Evolutionary conservation across 2,888 invertebrate genomes (phyloP).

Genomic region (Tenthredo notha): DNA sequence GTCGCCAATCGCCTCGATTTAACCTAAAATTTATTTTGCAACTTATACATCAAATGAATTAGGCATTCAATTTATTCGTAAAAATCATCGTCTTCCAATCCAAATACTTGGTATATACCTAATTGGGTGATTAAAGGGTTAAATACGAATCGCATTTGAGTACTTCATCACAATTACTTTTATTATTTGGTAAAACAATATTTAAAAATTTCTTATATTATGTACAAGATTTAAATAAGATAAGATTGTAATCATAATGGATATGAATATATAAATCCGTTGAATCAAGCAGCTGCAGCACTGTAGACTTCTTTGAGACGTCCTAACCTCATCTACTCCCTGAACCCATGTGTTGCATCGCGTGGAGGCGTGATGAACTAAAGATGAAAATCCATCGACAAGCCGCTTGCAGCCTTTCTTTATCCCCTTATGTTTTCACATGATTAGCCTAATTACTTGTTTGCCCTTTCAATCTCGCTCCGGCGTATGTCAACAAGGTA

Average conservation of each 20-base stretch:
- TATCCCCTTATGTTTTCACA: slow-evolving; percentile 35
- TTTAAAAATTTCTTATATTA: no score
- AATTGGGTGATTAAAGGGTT: no score
- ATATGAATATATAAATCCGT: background rate
- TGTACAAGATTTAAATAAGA: no score
- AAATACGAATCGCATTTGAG: no score
- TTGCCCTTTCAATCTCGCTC: slow-evolving; percentile 41
- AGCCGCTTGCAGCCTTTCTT: background rate
- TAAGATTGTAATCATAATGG: background rate
- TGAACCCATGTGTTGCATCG: background rate
- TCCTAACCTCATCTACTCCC: background rate
- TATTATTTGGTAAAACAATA: no score
- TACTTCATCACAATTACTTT: no score
- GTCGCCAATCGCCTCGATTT: no score
- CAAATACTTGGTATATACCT: no score
- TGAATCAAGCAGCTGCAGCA: slow-evolving; percentile 5
- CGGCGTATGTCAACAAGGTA: slow-evolving; percentile 32
- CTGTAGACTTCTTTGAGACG: background rate
- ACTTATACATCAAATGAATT: no score
- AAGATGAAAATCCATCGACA: slow-evolving; percentile 30
- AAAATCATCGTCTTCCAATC: no score
- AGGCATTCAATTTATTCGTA: no score
- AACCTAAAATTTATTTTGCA: no score
- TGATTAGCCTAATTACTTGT: slow-evolving; percentile 50
- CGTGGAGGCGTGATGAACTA: background rate